A percentile compares a stretch with the other conserved stretches of the same genome.
phyloP scores from a whole-genome alignment of 2,113 vertebrate genomes.

The Channa maculata region DNA sequence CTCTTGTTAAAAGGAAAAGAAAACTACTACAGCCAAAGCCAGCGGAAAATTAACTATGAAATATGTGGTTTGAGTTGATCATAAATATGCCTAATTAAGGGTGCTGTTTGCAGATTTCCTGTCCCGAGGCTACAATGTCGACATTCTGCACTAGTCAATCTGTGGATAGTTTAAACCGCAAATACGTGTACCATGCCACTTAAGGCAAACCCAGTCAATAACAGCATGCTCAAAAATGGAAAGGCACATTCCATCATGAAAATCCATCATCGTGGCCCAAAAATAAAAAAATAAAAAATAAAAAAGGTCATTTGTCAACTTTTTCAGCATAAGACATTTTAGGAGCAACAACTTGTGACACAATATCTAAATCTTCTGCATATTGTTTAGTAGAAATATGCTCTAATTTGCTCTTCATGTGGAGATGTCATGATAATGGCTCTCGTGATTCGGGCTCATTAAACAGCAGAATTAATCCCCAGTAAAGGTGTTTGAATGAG shows the following conservation, averaged over 20 bases:
- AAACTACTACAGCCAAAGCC: conserved; percentile 5
- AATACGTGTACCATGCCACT: conserved; percentile 6
- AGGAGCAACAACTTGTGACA: neutral
- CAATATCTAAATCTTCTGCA: no score
- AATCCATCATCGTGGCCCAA: neutral
- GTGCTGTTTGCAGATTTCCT: conserved; percentile 52
- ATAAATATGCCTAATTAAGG: conserved; percentile 49
- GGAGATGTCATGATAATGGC: no score
- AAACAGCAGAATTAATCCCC: no score
- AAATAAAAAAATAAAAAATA: no score
- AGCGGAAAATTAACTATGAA: conserved; percentile 25
- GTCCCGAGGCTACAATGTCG: conserved; percentile 34
- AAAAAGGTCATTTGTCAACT: neutral
- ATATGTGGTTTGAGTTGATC: conserved; percentile 38
- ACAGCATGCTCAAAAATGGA: neutral
- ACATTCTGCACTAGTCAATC: conserved; percentile 39
- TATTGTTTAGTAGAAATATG: no score
- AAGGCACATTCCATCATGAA: neutral
- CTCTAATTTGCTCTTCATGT: no score
- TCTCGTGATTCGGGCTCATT: no score
- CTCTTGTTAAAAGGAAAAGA: neutral
- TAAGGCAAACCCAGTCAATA: conserved; percentile 25
- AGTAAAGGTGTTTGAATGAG: no score
- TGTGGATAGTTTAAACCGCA: conserved; percentile 14
- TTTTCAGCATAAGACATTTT: neutral